Base-by-base conservation (phyloP, 2,113 vertebrate genomes). In the Beaufortia kweichowensis region DNA sequence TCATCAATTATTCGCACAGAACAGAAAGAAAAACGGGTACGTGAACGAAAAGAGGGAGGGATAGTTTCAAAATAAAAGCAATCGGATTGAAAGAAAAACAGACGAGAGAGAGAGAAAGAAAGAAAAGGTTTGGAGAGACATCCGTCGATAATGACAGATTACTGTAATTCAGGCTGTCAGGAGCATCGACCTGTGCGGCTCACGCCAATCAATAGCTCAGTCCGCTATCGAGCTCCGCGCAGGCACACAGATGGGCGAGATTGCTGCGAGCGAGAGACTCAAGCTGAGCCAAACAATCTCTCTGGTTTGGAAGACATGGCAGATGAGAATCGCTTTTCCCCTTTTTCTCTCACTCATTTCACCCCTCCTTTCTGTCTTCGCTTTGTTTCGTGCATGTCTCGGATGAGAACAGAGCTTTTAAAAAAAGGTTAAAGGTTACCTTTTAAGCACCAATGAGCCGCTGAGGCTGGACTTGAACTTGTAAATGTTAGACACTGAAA, bases 101-200 rank as follows among this genome's bases (percentile, higher is more conserved):
- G 61, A 68, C 14, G 21, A 60, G 39, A 76, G 59, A 78, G 68
- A 74, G 24, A 21, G 75, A 77, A 53, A 75, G 43, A 75, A 55
- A 73, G 75, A 72, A 74, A 61, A 60, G 64, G 66, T 73, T 75
- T 77, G 76, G 80, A 84, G 77, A 94, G 92, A 92, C 86, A 91
- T 91, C 89, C 91, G 95, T 98, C 95, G 96, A 98, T 96, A 96
- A 95, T 95, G 95, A 97, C 95, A 97, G 95, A 98, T 98, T 95
- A 96, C 96, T 96, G 95, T 96, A 96, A 98, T 97, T 98, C 95
- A 95, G 93, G 91, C 94, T 96, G 95, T 95, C 93, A 96, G 93
- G 92, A 92, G 86, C 92, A 98, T 98, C 93, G 95, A 98, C 95
- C 93, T 95, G 90, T 89, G 91, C 93, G 92, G 93, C 94, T 94